phyloP scores from a whole-genome alignment of 1,140 invertebrate species.

The Nebria ingens region DNA sequence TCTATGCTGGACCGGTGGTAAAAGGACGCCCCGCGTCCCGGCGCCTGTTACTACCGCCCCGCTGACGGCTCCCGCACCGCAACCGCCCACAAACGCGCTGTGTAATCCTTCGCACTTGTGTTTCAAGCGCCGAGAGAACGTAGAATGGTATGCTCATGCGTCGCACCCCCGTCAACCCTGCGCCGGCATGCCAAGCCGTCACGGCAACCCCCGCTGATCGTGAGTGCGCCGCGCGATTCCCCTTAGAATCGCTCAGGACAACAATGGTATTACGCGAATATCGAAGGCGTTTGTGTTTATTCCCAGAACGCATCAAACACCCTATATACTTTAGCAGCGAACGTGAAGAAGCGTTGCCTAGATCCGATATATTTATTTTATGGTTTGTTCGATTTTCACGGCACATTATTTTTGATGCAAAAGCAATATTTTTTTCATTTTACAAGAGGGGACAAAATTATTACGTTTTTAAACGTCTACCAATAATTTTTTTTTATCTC shows the following conservation, averaged over 20 bases:
- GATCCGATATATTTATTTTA: too few species aligned
- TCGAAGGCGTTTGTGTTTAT: slow-evolving; percentile 34
- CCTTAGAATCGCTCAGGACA: slow-evolving; percentile 16
- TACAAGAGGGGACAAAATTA: too few species aligned
- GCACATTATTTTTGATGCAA: too few species aligned
- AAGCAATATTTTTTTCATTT: too few species aligned
- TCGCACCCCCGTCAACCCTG: slow-evolving; percentile 20
- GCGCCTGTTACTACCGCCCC: neutral
- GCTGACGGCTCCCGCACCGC: neutral
- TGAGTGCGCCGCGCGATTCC: neutral
- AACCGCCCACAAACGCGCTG: neutral
- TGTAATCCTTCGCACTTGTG: slow-evolving; percentile 34
- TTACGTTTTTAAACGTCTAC: too few species aligned
- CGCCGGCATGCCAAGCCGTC: neutral
- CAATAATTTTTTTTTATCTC: too few species aligned
- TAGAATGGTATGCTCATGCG: slow-evolving; percentile 28
- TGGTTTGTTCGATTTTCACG: too few species aligned
- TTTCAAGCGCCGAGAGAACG: slow-evolving; percentile 33
- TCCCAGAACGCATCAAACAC: slow-evolving; percentile 31
- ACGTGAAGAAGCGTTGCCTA: too few species aligned
- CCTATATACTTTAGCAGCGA: too few species aligned
- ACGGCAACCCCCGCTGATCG: neutral
- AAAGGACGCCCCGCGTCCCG: neutral
- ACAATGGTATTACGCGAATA: slow-evolving; percentile 31
- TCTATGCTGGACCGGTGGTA: neutral